These are phyloP conservation scores for Poeciliopsis occidentalis DNA, from an alignment of 2,113 vertebrate species.

Conservation along the genomic window DNA sequence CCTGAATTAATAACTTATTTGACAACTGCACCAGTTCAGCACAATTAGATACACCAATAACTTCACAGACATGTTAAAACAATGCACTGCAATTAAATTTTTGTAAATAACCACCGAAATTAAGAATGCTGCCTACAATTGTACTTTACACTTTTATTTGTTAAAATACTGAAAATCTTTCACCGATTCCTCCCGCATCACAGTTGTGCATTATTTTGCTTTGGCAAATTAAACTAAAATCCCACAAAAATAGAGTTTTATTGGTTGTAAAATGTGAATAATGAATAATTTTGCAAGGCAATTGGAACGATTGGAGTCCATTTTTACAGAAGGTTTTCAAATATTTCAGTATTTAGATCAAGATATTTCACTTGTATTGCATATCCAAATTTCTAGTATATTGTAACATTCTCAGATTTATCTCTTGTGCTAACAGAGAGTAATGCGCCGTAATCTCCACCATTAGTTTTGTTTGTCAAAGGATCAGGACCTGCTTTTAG, in stretches of 20 bases:
- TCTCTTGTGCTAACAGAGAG: constrained; percentile 2
- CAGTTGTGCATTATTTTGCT: not conserved
- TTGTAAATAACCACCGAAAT: too few relatives aligned
- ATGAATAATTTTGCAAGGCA: not conserved
- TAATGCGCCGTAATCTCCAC: constrained; percentile 25
- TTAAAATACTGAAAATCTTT: too few relatives aligned
- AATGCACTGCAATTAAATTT: too few relatives aligned
- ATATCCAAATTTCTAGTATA: not conserved
- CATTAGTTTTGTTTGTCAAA: constrained; percentile 44
- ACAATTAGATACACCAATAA: too few relatives aligned
- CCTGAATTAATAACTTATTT: too few relatives aligned
- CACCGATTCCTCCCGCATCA: too few relatives aligned
- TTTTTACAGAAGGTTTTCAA: not conserved
- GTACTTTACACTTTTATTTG: too few relatives aligned
- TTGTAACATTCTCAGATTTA: constrained; percentile 5
- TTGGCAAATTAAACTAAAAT: not conserved
- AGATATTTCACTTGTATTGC: not conserved
- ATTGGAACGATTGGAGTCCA: not conserved
- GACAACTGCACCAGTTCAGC: too few relatives aligned
- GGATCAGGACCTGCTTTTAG: constrained; percentile 30
- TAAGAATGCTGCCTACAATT: too few relatives aligned
- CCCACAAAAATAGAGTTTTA: too few relatives aligned
- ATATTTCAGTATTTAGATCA: not conserved
- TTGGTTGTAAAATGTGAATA: not conserved
- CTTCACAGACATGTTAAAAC: too few relatives aligned